Percentiles rank a stretch among this genome's conserved stretches.
Conservation (phyloP, 2,797 vertebrate genomes). For the Sebastes minor region DNA sequence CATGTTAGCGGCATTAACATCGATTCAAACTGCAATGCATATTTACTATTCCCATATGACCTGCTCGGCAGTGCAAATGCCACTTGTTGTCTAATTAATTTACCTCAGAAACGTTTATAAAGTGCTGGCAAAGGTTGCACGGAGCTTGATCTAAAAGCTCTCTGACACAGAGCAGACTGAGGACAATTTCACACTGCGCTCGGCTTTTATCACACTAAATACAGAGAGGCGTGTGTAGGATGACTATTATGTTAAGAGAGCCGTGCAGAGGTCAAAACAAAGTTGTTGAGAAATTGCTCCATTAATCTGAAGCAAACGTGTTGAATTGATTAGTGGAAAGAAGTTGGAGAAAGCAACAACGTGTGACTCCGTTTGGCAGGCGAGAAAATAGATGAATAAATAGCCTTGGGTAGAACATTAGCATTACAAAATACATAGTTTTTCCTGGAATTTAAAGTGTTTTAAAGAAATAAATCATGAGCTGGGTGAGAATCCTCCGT, state of each 20-base stretch:
- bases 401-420: background rate
- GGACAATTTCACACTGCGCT: constrained; percentile 29
- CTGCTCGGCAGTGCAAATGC: constrained; percentile 20
- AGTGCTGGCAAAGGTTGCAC: constrained; percentile 32
- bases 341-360: background rate
- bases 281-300: background rate
- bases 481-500: background rate
- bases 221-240: background rate
- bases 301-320: background rate
- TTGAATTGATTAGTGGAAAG: background rate
- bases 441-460: background rate
- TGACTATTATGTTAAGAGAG: background rate
- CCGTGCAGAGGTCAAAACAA: background rate
- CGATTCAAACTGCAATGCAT: background rate
- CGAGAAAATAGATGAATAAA: background rate
- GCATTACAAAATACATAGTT: background rate
- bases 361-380: background rate
- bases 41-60: constrained; percentile 17
- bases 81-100: constrained; percentile 55
- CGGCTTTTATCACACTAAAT: constrained; percentile 20
- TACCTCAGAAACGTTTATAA: constrained; percentile 17
- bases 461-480: background rate
- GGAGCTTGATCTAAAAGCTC: constrained; percentile 45
- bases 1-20: constrained; percentile 20
- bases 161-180: constrained; percentile 42